Evolutionary conservation across 2,113 vertebrate species (phyloP).

Genomic region (Macquaria ambigua): DNA sequence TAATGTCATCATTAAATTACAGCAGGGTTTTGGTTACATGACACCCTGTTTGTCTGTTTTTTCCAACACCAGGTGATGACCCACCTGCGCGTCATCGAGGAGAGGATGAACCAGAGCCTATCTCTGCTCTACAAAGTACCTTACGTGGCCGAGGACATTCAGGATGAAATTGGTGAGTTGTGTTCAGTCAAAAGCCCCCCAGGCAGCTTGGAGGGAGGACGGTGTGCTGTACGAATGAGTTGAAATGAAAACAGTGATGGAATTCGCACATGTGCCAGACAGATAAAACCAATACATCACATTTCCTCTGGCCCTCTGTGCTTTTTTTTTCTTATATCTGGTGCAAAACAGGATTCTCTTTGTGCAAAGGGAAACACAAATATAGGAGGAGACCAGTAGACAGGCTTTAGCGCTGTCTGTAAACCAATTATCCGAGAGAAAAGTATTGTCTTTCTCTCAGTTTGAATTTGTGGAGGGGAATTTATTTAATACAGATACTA

Average conservation of each 20-base stretch:
- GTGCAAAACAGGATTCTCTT: not conserved
- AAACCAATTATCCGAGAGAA: constrained; percentile 36
- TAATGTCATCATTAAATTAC: not conserved
- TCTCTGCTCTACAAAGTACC: constrained; percentile 98
- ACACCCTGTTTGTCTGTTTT: not conserved
- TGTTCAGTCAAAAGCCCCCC: not conserved
- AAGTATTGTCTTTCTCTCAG: not conserved
- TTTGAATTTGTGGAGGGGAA: constrained; percentile 5
- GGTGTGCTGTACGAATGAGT: constrained; percentile 16
- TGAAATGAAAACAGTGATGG: constrained; percentile 51
- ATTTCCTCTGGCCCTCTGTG: constrained; percentile 3
- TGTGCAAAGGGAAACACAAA: constrained; percentile 29
- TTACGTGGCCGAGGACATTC: constrained; percentile 95
- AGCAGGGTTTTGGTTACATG: not conserved
- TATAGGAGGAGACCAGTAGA: not conserved
- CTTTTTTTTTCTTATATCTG: not conserved
- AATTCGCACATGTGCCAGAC: constrained; percentile 21
- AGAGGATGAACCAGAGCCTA: constrained; percentile 98
- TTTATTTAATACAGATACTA: not conserved
- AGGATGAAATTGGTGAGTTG: constrained; percentile 94
- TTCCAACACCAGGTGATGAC: constrained; percentile 91
- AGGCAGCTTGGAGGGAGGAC: not conserved
- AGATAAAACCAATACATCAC: constrained; percentile 27
- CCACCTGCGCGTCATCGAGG: constrained; percentile 98
- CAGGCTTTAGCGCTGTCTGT: not conserved